phyloP scores from a whole-genome alignment of 2,888 invertebrate species.

The Mythimna impura region DNA sequence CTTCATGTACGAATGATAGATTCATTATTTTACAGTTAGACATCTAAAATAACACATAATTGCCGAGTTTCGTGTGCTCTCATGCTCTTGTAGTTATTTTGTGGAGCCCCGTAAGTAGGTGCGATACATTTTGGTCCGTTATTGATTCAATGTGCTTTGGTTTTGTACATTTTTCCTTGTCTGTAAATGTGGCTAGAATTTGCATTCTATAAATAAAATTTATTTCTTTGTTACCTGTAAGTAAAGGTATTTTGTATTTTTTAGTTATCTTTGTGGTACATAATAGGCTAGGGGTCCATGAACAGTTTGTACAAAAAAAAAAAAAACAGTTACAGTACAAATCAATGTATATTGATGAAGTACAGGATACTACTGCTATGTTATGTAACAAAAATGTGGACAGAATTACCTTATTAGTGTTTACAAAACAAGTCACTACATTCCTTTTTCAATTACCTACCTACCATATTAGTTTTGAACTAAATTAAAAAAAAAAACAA shows the following conservation, averaged over 20 bases:
- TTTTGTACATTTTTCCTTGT: conserved; percentile 54
- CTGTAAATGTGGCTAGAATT: conserved; percentile 41
- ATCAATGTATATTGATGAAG: neutral
- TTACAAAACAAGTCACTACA: conserved; percentile 7
- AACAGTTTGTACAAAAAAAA: conserved; percentile 6
- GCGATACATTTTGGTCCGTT: conserved; percentile 53
- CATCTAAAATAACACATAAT: conserved; percentile 71
- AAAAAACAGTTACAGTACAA: neutral
- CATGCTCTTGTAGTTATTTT: conserved; percentile 53
- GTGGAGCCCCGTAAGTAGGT: conserved; percentile 21
- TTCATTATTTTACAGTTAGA: conserved; percentile 76
- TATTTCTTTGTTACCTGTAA: conserved; percentile 46
- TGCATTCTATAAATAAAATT: conserved; percentile 58
- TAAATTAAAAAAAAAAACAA: neutral
- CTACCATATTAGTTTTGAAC: neutral
- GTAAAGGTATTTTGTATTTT: conserved; percentile 13
- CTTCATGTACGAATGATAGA: conserved; percentile 67
- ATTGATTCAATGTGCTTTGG: conserved; percentile 35
- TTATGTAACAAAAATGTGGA: conserved; percentile 3
- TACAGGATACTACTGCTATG: neutral
- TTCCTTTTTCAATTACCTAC: neutral
- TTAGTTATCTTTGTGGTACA: neutral
- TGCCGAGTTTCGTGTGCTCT: conserved; percentile 62
- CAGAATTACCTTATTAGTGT: conserved; percentile 6
- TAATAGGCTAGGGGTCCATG: neutral